Evolutionary conservation across 2,888 invertebrate species (phyloP).

Genomic region (Cybosia mesomella): DNA sequence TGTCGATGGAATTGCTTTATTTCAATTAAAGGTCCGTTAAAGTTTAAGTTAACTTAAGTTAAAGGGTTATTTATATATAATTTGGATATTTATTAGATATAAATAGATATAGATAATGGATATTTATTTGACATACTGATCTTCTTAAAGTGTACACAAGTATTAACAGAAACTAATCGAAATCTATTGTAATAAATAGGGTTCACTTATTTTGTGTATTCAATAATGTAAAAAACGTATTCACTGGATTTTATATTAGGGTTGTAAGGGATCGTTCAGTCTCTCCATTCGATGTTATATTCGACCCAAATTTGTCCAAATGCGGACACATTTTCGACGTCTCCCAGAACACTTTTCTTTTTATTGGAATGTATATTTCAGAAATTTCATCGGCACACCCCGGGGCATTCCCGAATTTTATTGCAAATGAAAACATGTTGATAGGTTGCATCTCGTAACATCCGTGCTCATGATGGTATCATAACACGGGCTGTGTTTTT

Average conservation of each 20-base stretch:
- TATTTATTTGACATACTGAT: background rate
- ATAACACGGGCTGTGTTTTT: slow-evolving; percentile 34
- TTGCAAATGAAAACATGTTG: slow-evolving; percentile 67
- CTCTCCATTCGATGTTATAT: slow-evolving; percentile 73
- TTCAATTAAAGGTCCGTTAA: too few relatives aligned
- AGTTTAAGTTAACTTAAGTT: too few relatives aligned
- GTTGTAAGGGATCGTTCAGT: slow-evolving; percentile 72
- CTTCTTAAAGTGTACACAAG: background rate
- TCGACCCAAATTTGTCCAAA: slow-evolving; percentile 79
- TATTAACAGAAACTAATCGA: slow-evolving; percentile 1
- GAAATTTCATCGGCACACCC: slow-evolving; percentile 65
- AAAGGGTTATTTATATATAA: too few relatives aligned
- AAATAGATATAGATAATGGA: too few relatives aligned
- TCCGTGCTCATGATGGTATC: slow-evolving; percentile 36
- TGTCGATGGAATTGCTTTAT: too few relatives aligned
- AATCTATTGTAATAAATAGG: slow-evolving; percentile 15
- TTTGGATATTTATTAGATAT: too few relatives aligned
- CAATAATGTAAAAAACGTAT: slow-evolving; percentile 69
- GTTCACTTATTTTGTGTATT: slow-evolving; percentile 51
- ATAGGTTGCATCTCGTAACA: slow-evolving; percentile 62
- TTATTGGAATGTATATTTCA: slow-evolving; percentile 78
- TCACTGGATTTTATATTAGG: slow-evolving; percentile 73
- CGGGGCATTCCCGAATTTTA: slow-evolving; percentile 59
- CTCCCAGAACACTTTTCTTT: slow-evolving; percentile 72
- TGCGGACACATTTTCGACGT: slow-evolving; percentile 77